These are phyloP conservation scores for Fopius arisanus DNA, from an alignment of 1,140 invertebrate genomes.

Conservation along the genomic window DNA sequence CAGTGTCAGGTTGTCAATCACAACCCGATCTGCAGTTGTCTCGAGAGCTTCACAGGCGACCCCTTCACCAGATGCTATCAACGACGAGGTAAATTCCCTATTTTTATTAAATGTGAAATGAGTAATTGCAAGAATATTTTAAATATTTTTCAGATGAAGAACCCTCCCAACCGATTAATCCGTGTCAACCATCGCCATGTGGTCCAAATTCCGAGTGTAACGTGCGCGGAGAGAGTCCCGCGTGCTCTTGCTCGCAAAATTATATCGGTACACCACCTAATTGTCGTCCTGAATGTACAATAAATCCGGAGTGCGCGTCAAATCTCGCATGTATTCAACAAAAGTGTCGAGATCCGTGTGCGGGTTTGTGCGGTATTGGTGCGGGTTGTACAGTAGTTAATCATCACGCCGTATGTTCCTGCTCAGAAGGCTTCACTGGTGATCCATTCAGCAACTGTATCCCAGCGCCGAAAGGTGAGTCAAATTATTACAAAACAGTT, in stretches of 20 bases:
- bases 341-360: constrained; percentile 65
- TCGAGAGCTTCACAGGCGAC: constrained; percentile 78
- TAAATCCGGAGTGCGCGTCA: constrained; percentile 68
- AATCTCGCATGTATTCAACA: constrained; percentile 65
- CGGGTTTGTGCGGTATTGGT: constrained; percentile 66
- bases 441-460: constrained; percentile 69
- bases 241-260: constrained; percentile 65
- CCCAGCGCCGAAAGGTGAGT: constrained; percentile 59
- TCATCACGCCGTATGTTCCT: constrained; percentile 67
- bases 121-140: no score
- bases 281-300: constrained; percentile 68
- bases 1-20: constrained; percentile 75
- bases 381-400: constrained; percentile 66
- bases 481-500: not conserved
- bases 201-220: constrained; percentile 69
- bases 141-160: constrained; percentile 42
- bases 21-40: constrained; percentile 75
- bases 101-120: no score
- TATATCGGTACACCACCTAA: constrained; percentile 69
- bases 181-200: constrained; percentile 71
- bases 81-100: constrained; percentile 69
- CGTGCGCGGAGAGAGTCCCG: constrained; percentile 63
- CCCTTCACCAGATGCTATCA: constrained; percentile 75
- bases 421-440: constrained; percentile 65
- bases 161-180: constrained; percentile 60